Evolutionary conservation across 2,888 invertebrate species (phyloP).

Genomic region (Clitarchus hookeri): DNA sequence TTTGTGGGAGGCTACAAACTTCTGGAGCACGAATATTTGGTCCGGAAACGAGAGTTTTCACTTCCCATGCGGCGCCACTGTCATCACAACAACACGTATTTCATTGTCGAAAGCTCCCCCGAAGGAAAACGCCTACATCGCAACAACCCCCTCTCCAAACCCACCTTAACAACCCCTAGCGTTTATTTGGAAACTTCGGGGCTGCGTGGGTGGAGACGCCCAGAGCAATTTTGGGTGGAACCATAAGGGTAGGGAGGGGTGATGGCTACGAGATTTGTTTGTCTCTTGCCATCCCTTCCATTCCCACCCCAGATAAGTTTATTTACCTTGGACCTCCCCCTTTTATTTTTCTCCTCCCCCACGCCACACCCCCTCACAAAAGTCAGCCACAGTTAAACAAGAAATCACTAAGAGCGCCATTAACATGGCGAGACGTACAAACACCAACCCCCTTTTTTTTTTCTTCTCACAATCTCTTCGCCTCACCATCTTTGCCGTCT

Average conservation of each 20-base stretch:
- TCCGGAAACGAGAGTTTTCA: neutral
- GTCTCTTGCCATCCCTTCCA: neutral
- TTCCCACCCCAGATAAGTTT: neutral
- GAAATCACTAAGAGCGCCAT: neutral
- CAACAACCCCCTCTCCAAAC: neutral
- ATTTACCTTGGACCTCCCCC: neutral
- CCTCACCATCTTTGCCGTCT: neutral
- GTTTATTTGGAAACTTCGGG: neutral
- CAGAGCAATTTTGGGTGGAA: neutral
- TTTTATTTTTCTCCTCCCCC: neutral
- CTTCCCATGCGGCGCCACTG: neutral
- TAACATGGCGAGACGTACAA: neutral
- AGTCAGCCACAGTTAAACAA: neutral
- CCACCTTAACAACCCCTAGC: conserved; percentile 1
- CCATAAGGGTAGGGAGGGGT: neutral
- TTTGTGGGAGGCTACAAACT: neutral
- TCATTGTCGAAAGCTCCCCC: neutral
- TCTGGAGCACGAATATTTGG: neutral
- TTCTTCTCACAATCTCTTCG: too few relatives aligned
- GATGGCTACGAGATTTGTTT: neutral
- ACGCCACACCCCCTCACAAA: neutral
- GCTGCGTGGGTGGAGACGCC: neutral
- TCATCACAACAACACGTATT: neutral
- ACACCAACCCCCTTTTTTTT: neutral
- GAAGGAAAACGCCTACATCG: neutral